Conservation (phyloP, 1,140 invertebrate genomes). For the Heliconius nattereri region DNA sequence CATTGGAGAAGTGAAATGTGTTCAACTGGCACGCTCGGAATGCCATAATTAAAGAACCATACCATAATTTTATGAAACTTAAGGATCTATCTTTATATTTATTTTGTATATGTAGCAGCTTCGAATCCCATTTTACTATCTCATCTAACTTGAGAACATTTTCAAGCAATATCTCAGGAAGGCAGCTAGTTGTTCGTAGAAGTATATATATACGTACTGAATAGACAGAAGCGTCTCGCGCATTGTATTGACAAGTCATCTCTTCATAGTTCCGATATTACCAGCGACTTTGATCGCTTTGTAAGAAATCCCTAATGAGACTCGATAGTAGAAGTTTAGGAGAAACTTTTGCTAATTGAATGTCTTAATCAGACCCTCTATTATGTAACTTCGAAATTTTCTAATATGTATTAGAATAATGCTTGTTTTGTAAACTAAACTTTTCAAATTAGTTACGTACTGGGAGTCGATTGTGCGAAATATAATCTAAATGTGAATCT, state of each 20-base stretch:
- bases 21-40: no score
- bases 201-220: neutral
- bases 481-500: constrained; percentile 33
- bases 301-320: constrained; percentile 33
- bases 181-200: neutral
- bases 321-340: constrained; percentile 31
- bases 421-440: constrained; percentile 36
- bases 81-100: no score
- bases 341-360: constrained; percentile 35
- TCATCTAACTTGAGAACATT: no score
- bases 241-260: constrained; percentile 12
- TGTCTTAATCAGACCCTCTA: constrained; percentile 33
- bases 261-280: constrained; percentile 6
- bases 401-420: constrained; percentile 36
- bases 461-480: constrained; percentile 30
- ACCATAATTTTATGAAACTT: no score
- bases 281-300: constrained; percentile 14
- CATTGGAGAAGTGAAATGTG: no score
- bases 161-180: no score
- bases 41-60: no score
- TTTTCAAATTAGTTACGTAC: constrained; percentile 38
- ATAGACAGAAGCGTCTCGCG: neutral
- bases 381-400: constrained; percentile 38
- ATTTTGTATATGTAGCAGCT: no score
- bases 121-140: no score